Conservation (phyloP, 2,113 vertebrate species). For the Psilopogon haemacephalus region DNA sequence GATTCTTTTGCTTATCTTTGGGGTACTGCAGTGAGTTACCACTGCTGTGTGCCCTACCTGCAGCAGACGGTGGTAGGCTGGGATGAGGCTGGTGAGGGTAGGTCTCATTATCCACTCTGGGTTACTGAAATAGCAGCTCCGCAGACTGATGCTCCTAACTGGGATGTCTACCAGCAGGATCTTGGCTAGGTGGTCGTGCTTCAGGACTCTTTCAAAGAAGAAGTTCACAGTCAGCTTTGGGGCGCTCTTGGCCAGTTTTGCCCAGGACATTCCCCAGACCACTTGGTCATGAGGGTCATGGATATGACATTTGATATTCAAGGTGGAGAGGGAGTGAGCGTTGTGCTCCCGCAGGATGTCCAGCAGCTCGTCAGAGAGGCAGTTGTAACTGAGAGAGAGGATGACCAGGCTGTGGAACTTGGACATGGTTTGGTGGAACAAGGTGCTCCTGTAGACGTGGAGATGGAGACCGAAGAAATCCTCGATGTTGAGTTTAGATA, state of each 20-base stretch:
- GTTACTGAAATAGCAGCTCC: slow-evolving; percentile 73
- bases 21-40: not conserved
- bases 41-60: slow-evolving; percentile 53
- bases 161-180: slow-evolving; percentile 78
- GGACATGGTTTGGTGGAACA: slow-evolving; percentile 68
- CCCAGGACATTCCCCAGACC: slow-evolving; percentile 73
- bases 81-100: slow-evolving; percentile 69
- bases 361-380: slow-evolving; percentile 74
- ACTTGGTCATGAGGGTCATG: slow-evolving; percentile 72
- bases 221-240: slow-evolving; percentile 71
- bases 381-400: slow-evolving; percentile 78
- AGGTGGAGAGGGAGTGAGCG: slow-evolving; percentile 43
- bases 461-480: slow-evolving; percentile 73
- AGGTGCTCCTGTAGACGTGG: slow-evolving; percentile 63
- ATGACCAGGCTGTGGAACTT: slow-evolving; percentile 56
- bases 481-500: slow-evolving; percentile 72
- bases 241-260: slow-evolving; percentile 62
- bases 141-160: slow-evolving; percentile 68
- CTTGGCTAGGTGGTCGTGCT: slow-evolving; percentile 54
- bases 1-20: not conserved
- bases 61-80: slow-evolving; percentile 64
- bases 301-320: slow-evolving; percentile 76
- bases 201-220: slow-evolving; percentile 74
- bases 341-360: slow-evolving; percentile 59
- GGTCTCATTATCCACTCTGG: slow-evolving; percentile 72